phyloP scores from a whole-genome alignment of 1,140 invertebrate genomes.

The Hycleus cichorii region DNA sequence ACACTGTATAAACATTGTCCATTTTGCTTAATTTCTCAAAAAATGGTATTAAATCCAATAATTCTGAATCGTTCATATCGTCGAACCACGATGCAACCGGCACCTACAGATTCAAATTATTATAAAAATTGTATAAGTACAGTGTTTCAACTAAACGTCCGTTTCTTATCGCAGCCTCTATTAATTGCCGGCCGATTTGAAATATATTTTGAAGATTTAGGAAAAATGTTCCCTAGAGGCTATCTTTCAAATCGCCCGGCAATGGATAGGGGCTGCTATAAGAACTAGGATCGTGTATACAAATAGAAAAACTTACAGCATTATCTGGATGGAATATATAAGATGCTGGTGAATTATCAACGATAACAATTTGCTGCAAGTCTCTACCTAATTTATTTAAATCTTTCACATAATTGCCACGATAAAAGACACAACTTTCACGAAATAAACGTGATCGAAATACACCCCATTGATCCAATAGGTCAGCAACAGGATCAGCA shows the following conservation, averaged over 20 bases:
- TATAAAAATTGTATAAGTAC: not conserved
- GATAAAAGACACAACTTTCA: constrained; percentile 99
- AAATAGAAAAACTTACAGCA: constrained; percentile 71
- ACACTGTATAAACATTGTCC: constrained; percentile 87
- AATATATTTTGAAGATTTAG: no score
- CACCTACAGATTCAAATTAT: constrained; percentile 55
- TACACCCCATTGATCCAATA: constrained; percentile 95
- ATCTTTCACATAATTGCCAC: constrained; percentile 99
- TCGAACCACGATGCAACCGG: constrained; percentile 97
- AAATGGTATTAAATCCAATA: constrained; percentile 91
- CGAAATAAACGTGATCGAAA: constrained; percentile 95
- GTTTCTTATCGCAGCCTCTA: not conserved
- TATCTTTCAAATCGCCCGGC: no score
- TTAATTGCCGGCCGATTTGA: no score
- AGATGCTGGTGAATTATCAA: constrained; percentile 98
- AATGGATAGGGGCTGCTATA: no score
- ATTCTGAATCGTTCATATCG: constrained; percentile 91
- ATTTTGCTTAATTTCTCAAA: constrained; percentile 92
- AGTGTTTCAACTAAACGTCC: no score
- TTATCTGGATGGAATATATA: constrained; percentile 99
- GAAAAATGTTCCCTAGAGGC: no score
- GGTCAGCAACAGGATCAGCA: constrained; percentile 97
- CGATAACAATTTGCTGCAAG: constrained; percentile 93
- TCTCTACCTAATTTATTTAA: constrained; percentile 94
- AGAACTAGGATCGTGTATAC: no score